Conservation (phyloP, 37 sponge, comb jelly and placozoan genomes). For the Crambe crambe region DNA sequence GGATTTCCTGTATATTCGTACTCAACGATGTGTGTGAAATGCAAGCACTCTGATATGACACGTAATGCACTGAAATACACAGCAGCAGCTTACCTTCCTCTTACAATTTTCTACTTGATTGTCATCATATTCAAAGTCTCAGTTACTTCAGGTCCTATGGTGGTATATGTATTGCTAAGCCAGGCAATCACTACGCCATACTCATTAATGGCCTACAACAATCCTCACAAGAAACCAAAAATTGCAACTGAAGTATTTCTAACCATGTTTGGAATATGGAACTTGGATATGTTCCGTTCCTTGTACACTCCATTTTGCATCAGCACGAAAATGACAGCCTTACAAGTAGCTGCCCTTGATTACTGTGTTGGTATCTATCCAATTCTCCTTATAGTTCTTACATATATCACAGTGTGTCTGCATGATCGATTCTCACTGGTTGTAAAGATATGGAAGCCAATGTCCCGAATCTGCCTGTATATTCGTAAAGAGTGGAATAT, state of each 20-base stretch:
- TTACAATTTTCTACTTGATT: not conserved
- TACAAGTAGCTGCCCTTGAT: no score
- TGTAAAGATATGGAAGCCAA: not conserved
- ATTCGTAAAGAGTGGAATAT: not conserved
- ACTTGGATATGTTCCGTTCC: no score
- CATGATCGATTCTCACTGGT: not conserved
- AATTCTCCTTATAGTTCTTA: no score
- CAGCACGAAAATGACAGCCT: no score
- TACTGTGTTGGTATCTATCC: no score
- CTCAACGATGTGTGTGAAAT: not conserved
- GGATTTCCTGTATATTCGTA: constrained; percentile 5
- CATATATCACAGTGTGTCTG: not conserved
- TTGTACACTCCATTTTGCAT: no score
- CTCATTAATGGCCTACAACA: not conserved
- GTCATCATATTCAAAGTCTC: not conserved
- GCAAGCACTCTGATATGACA: not conserved
- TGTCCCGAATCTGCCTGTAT: not conserved
- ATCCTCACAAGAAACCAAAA: not conserved
- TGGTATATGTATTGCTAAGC: not conserved
- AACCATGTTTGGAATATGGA: not conserved
- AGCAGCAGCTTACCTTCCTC: not conserved
- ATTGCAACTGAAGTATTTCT: not conserved
- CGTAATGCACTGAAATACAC: not conserved
- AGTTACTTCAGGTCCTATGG: not conserved
- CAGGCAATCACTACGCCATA: not conserved